Percentiles rank a stretch among this genome's conserved stretches.
phyloP scores from a whole-genome alignment of 2,888 invertebrate genomes.

The Neuroscelio doddi region DNA sequence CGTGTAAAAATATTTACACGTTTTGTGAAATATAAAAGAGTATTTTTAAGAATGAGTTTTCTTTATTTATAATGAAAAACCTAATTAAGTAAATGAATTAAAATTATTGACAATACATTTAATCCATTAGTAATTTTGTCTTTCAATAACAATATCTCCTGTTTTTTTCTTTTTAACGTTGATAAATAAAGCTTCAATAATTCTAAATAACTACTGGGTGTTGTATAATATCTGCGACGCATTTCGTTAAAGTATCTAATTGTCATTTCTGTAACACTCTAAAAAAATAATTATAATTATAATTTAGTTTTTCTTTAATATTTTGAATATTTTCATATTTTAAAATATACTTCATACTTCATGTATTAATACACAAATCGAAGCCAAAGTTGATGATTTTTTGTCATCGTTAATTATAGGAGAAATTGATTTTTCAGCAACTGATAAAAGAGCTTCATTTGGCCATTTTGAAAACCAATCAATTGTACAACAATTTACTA shows the following conservation, averaged over 20 bases:
- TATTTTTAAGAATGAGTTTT: too few relatives aligned
- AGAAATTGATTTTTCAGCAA: conserved; percentile 82
- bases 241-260: conserved; percentile 85
- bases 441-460: conserved; percentile 87
- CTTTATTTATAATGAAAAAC: too few relatives aligned
- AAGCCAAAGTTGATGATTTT: conserved; percentile 75
- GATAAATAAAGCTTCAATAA: conserved; percentile 84
- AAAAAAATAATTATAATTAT: too few relatives aligned
- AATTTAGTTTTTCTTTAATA: too few relatives aligned
- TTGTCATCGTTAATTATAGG: conserved; percentile 73
- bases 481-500: conserved; percentile 93
- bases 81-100: too few relatives aligned
- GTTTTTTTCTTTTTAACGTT: conserved; percentile 81
- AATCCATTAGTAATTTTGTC: conserved; percentile 85
- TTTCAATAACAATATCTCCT: conserved; percentile 78
- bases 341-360: conserved; percentile 71
- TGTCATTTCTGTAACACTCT: conserved; percentile 88
- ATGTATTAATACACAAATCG: conserved; percentile 83
- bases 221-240: conserved; percentile 90
- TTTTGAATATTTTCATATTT: conserved; percentile 9
- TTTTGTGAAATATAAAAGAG: too few relatives aligned
- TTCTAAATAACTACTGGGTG: conserved; percentile 92
- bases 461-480: conserved; percentile 97
- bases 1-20: too few relatives aligned
- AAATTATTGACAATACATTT: too few relatives aligned